These are phyloP conservation scores for Trachemys scripta DNA, from an alignment of 2,113 vertebrate genomes.

Conservation along the genomic window DNA sequence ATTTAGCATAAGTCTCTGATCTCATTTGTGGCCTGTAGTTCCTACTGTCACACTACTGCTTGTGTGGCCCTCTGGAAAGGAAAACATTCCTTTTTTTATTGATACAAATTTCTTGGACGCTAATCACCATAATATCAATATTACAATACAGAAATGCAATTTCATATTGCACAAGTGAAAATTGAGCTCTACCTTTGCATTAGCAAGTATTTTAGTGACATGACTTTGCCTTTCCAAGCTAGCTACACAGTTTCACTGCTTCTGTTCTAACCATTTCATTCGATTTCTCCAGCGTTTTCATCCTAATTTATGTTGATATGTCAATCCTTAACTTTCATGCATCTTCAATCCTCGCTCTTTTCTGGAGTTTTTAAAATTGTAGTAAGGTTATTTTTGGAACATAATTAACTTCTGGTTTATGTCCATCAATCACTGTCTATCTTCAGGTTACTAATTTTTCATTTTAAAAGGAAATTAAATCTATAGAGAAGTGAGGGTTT, in stretches of 20 bases:
- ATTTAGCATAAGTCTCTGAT: not conserved
- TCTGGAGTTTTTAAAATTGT: not conserved
- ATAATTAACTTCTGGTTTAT: not conserved
- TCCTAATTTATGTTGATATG: rapidly evolving
- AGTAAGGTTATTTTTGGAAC: not conserved
- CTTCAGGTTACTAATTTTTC: not conserved
- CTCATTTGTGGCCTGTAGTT: not conserved
- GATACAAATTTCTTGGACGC: not conserved
- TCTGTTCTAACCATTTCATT: not conserved
- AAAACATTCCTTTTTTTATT: not conserved
- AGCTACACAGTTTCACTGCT: not conserved
- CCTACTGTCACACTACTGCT: not conserved
- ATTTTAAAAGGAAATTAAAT: not conserved
- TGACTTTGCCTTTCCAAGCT: not conserved
- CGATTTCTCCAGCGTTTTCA: not conserved
- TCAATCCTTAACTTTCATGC: not conserved
- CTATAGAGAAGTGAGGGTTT: not conserved
- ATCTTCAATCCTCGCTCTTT: not conserved
- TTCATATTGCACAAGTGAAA: not conserved
- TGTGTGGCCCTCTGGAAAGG: not conserved
- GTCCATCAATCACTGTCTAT: not conserved
- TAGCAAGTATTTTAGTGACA: not conserved
- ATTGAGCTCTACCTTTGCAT: not conserved
- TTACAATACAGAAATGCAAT: not conserved
- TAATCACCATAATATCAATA: not conserved